Evolutionary conservation across 2,797 vertebrate genomes (phyloP).

Genomic region (Erithacus rubecula): DNA sequence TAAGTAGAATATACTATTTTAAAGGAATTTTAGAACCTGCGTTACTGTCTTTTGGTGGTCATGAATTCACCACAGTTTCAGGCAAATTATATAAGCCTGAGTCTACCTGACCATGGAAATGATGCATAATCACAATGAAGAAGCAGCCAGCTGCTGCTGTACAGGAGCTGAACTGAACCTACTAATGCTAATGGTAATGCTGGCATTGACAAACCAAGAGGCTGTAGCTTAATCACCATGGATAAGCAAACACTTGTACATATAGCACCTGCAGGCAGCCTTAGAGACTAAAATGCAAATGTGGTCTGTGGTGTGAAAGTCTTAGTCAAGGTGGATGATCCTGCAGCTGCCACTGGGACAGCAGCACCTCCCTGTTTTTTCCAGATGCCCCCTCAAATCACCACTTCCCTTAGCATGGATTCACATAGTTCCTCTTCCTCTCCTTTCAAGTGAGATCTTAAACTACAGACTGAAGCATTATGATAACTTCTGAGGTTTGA

Average conservation of each 20-base stretch:
- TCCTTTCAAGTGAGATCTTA: background rate
- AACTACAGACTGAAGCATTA: background rate
- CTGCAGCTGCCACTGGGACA: background rate
- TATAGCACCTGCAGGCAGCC: background rate
- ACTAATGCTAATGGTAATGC: background rate
- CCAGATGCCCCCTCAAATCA: background rate
- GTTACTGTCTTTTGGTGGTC: background rate
- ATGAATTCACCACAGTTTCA: slow-evolving; percentile 32
- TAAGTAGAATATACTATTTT: slow-evolving; percentile 62
- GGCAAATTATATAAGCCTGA: slow-evolving; percentile 44
- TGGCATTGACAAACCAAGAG: background rate
- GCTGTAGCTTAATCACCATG: background rate
- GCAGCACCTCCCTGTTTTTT: background rate
- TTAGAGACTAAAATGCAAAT: background rate
- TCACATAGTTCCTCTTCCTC: background rate
- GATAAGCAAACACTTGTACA: background rate
- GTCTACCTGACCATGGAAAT: slow-evolving; percentile 21
- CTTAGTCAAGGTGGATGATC: background rate
- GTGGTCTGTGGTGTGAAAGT: background rate
- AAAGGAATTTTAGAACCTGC: slow-evolving; percentile 24
- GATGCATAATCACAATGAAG: background rate
- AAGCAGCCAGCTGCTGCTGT: background rate
- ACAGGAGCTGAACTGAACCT: background rate
- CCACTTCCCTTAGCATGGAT: background rate
- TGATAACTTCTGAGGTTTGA: background rate